A percentile compares a stretch with the other conserved stretches of the same genome.
Conservation (phyloP, 37 sponge, comb jelly and placozoan species). For the Cliona cf. orientalis region DNA sequence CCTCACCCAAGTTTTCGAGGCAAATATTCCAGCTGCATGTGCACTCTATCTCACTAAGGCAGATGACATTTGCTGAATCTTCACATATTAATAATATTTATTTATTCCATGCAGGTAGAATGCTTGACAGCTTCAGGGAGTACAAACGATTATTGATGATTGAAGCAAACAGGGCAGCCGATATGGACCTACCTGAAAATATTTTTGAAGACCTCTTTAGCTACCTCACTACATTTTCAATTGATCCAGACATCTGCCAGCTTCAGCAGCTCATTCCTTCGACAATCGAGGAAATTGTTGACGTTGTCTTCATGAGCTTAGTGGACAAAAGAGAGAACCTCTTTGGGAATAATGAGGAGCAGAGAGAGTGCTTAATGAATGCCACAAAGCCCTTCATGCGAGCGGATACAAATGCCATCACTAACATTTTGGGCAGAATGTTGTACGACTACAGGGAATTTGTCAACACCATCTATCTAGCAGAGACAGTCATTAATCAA, state of each 20-base stretch:
- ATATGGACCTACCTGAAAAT: not conserved
- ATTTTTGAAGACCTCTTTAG: slow-evolving; percentile 24
- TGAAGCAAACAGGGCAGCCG: not conserved
- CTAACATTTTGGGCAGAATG: slow-evolving; percentile 10
- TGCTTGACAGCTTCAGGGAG: slow-evolving; percentile 1
- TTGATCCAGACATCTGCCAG: slow-evolving; percentile 29
- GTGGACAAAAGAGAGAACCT: not conserved
- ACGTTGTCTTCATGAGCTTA: not conserved
- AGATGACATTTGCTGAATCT: slow-evolving; percentile 16
- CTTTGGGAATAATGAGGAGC: not conserved
- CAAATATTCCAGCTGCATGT: too few species aligned
- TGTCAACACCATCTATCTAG: slow-evolving; percentile 9
- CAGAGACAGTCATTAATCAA: not conserved
- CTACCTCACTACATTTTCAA: slow-evolving; percentile 29
- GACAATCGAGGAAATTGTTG: not conserved
- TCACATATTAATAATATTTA: not conserved
- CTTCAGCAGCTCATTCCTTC: not conserved
- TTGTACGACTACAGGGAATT: slow-evolving; percentile 20
- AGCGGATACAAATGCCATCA: not conserved
- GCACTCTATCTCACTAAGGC: too few species aligned
- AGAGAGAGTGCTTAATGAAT: slow-evolving; percentile 21
- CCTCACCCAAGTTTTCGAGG: too few species aligned
- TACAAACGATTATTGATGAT: not conserved
- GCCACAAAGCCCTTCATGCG: not conserved
- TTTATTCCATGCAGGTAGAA: not conserved